Base-by-base conservation (phyloP, 2,797 vertebrate species). In the Numenius phaeopus region DNA sequence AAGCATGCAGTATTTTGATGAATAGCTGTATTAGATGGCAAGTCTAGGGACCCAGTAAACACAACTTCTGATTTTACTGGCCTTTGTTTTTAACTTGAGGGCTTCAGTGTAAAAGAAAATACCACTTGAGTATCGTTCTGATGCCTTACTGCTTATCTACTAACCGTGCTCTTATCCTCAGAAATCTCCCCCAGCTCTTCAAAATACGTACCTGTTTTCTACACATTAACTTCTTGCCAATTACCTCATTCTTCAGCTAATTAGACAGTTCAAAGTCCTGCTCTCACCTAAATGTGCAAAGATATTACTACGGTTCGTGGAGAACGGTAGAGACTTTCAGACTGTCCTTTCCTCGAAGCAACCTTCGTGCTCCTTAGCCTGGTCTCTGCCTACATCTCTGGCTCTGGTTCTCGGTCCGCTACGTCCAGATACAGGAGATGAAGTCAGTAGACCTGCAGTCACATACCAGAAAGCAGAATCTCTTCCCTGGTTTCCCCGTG, bases 21-120 rank as follows among this genome's bases (percentile, higher is more conserved):
- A 98, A 98, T 98, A 97, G 95, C 93, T 98, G 95, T 92, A 61
- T 96, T 96, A 96, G 92, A 94, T 97, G 72, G 88, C 69, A 96
- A 98, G 94, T 93, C 89, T 81, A 81, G 97, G 96, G 91, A 97
- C 97, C 90, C 78, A 84, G 81, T 92, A 96, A 96, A 95, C 83
- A 83, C 46, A 84, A 15, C 89, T 95, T 93, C 58, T 76, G 70
- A 32, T 82, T 96, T 84, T 86, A 39, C 71, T 91, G 81, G 55
- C 23, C 65, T 76, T 93, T 69, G 15, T 89, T 95, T 94, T 83
- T 81, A 91, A 85, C 47, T 91, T 73, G 62, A 90, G 80, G 69
- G 46, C 59, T 95, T 90, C 49, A 17, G 34, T n/a, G 16, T 82
- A 83, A 29, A 23, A 49, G 46, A 90, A 87, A 94, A 84, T 73